Percentiles rank a stretch among this genome's conserved stretches.
Evolutionary conservation across 2,113 vertebrate species (phyloP).

Genomic region (Heterotis niloticus): DNA sequence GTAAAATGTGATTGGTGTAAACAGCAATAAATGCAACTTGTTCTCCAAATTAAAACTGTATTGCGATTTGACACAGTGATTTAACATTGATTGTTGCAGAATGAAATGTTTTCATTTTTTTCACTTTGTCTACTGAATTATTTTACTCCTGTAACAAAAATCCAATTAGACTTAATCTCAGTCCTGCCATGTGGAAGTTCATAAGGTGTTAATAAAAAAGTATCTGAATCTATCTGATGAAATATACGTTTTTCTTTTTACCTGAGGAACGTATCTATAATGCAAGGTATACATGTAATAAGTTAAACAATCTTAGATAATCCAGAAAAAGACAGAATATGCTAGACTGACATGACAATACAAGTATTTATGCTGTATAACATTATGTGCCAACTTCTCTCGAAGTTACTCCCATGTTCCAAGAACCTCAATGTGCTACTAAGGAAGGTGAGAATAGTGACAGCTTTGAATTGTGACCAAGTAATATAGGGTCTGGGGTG

Average conservation of each 20-base stretch:
- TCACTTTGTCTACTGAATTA: not conserved
- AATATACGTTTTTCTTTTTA: constrained; percentile 53
- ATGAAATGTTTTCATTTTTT: not conserved
- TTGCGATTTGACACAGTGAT: not conserved
- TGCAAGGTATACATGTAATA: constrained; percentile 72
- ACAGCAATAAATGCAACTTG: not conserved
- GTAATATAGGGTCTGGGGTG: not conserved
- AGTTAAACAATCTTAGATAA: constrained; percentile 63
- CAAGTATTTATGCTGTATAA: not conserved
- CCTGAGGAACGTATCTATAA: constrained; percentile 79
- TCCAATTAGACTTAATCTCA: not conserved
- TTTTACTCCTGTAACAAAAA: not conserved
- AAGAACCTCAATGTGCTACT: not conserved
- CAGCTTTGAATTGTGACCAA: not conserved
- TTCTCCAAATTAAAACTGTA: not conserved
- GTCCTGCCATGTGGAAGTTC: not conserved
- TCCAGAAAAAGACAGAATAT: constrained; percentile 60
- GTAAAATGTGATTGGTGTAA: not conserved
- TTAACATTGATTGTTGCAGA: not conserved
- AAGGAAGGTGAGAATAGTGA: not conserved
- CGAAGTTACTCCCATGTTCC: not conserved
- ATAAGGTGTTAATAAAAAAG: constrained; percentile 14
- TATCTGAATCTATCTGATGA: constrained; percentile 15
- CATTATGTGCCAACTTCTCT: constrained; percentile 11
- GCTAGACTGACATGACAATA: not conserved